Base-by-base conservation (phyloP, 2,888 invertebrate genomes). In the Pheosia tremula region DNA sequence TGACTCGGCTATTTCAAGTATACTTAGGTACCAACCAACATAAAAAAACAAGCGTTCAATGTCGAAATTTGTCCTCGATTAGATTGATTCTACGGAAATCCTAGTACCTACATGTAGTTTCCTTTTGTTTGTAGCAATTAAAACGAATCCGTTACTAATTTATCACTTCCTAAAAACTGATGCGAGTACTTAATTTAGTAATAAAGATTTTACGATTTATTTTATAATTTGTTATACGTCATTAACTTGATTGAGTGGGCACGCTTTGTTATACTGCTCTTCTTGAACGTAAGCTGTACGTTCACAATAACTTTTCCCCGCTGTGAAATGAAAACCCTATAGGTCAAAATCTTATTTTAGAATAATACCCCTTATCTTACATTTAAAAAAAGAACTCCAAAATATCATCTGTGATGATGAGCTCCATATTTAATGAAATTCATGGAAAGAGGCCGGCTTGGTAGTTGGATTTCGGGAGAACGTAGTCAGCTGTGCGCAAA, bases 401-500 rank as follows among this genome's bases (percentile, higher is more conserved):
- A 24, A 24, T 24, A 64, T 73, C 66, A 65, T 66, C 60, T 65
- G 49, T 68, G 63, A 72, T 66, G 64, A 72, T 66, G 73, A 72
- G 59, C 64, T 61, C 66, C 54, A 62, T 66, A 60, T 77, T 70
- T 72, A 75, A 79, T 73, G 49, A 67, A 69, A 74, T 75, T 75
- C 68, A 70, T 73, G 72, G 67, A 72, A 76, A 74, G 67, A 68
- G 70, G 62, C 59, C 73, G 55, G 59, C 54, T 69, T 79, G 77
- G 77, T 74, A 75, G 79, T 81, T 77, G 78, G 77, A 78, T 85
- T 87, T 85, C 67, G 80, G 83, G 78, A 77, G 79, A 84, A 82
- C 78, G 80, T 82, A 89, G 87, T 88, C 91, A 91, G 90, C 90
- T 90, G 90, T 85, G 87, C 85, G 85, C 85, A 83, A 89, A 89